Evolutionary conservation across 2,797 vertebrate genomes (phyloP).

Genomic region (Eulemur albifrons): DNA sequence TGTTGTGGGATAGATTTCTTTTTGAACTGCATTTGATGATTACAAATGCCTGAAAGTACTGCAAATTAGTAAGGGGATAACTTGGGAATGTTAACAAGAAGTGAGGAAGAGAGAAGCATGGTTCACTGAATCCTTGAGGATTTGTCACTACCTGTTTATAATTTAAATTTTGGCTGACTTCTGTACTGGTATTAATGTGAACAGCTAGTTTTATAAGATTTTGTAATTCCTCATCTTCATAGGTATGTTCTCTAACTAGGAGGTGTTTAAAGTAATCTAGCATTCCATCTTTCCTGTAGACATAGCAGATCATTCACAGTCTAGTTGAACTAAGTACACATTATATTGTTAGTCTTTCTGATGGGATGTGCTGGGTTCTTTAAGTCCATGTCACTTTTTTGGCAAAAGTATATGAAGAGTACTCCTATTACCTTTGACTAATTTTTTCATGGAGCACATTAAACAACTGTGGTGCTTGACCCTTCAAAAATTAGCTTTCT

Average conservation of each 20-base stretch:
- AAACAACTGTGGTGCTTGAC: neutral
- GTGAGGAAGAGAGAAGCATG: neutral
- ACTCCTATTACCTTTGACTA: neutral
- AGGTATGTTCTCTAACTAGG: constrained; percentile 34
- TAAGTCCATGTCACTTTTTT: neutral
- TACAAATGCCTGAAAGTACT: neutral
- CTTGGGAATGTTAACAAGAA: neutral
- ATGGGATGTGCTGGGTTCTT: neutral
- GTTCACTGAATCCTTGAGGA: neutral
- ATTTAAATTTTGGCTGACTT: neutral
- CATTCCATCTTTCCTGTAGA: constrained; percentile 41
- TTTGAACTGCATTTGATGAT: neutral
- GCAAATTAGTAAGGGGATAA: neutral
- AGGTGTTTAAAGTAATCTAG: constrained; percentile 39
- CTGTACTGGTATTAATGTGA: neutral
- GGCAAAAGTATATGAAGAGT: neutral
- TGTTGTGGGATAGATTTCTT: neutral
- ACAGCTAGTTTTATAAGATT: constrained; percentile 8
- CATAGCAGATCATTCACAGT: neutral
- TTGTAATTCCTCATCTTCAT: neutral
- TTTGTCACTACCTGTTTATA: neutral
- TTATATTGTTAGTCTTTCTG: neutral
- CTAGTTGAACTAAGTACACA: neutral
- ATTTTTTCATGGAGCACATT: neutral
- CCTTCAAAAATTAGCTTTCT: neutral